These are phyloP conservation scores for Saccostrea glomerata DNA, from an alignment of 1,140 invertebrate genomes.

Conservation along the genomic window DNA sequence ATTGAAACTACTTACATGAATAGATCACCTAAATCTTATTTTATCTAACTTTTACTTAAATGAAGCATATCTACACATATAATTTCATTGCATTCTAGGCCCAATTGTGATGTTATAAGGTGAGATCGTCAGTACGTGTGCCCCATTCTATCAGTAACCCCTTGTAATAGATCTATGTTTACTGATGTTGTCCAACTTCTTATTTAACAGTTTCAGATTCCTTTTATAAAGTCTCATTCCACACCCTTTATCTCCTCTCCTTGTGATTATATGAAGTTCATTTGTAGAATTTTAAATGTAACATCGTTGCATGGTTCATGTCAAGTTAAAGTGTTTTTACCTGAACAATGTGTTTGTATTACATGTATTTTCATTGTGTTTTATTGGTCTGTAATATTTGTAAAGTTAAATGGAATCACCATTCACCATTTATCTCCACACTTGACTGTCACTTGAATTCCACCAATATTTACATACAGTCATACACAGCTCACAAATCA, in stretches of 20 bases:
- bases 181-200: no score
- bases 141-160: background rate
- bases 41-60: background rate
- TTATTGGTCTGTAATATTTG: background rate
- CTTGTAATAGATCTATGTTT: background rate
- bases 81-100: constrained; percentile 17
- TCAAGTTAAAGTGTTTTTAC: no score
- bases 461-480: no score
- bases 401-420: background rate
- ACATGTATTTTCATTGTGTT: background rate
- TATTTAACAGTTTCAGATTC: no score
- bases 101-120: constrained; percentile 1
- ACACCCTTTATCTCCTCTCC: no score
- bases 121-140: background rate
- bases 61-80: background rate
- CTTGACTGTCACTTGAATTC: background rate
- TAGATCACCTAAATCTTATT: no score
- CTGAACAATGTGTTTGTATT: background rate
- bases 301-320: no score
- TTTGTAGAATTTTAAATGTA: no score
- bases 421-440: background rate
- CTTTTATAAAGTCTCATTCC: no score
- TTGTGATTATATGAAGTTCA: no score
- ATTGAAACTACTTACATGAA: no score
- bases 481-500: no score